Base-by-base conservation (phyloP, 2,888 invertebrate genomes). In the Abscondita cerata region DNA sequence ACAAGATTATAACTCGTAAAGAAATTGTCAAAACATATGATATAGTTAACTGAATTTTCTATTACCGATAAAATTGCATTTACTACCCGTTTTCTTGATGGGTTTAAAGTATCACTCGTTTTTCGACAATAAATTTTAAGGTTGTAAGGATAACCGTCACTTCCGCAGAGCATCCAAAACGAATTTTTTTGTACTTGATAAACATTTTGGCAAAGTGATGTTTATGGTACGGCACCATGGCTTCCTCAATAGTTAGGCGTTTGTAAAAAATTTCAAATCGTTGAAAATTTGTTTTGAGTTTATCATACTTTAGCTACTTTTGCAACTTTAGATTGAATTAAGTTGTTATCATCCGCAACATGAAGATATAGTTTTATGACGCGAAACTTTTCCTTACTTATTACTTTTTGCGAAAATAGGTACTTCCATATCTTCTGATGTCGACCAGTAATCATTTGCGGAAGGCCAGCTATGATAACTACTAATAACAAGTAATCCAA, bases 101-200 rank as follows among this genome's bases (percentile, higher is more conserved):
- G 12, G 20, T 16, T 47, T 47, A n/a, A 47, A 47, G 47, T 16
- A 50, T 50, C 50, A 33, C 16, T 25, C 6, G 25, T 25, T 25
- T 25, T 25, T 25, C 3, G 5, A 9, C 36, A 12, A 36, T 36
- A 2, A 36, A 36, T 9, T 12, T 5, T 9, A 36, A 36, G 2
- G 3, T 36, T 36, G 36, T 36, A 36, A 12, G 36, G 13, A 36
- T 36, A 36, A 11, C 36, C 36, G 36, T 36, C 36, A 9, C 11
- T 12, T 36, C 13, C 36, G 2, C 11, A 36, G 11, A 5, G 36
- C 36, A 36, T 25, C 25, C 25, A 36, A 36, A 36, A 36, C 13
- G 11, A 12, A 36, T 36, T 12, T 5, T 5, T 33, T 33, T 9
- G 9, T 33, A 8, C 9, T 33, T 9, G 2, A 36, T 36, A 36